These are phyloP conservation scores for Blastomussa wellsi DNA, from an alignment of 92 coral and sea anemone species.

Conservation along the genomic window DNA sequence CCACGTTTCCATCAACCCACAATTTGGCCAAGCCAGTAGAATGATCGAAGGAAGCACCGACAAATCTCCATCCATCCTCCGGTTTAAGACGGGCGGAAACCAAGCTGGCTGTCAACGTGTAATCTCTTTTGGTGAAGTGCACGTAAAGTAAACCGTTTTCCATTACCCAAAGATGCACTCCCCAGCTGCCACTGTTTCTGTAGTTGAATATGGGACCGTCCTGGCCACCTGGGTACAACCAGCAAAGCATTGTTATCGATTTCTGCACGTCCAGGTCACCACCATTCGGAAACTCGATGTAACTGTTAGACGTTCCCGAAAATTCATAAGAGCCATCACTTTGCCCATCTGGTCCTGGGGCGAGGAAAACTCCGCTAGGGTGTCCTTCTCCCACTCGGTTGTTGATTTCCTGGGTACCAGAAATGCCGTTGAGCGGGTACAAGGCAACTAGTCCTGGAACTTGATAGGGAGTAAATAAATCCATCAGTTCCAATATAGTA, in stretches of 20 bases:
- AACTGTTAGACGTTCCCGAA: constrained; percentile 36
- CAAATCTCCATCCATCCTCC: constrained; percentile 51
- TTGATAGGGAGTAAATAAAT: background rate
- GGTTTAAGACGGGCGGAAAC: background rate
- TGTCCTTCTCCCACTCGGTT: constrained; percentile 33
- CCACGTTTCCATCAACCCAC: constrained; percentile 62
- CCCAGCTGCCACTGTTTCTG: constrained; percentile 50
- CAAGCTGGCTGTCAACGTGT: constrained; percentile 17
- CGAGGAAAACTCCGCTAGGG: constrained; percentile 16
- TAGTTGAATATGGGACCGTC: constrained; percentile 62
- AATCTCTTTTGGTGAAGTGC: constrained; percentile 50
- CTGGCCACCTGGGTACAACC: constrained; percentile 27
- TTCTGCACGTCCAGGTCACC: constrained; percentile 32
- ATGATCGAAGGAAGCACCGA: constrained; percentile 62
- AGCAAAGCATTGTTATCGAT: constrained; percentile 49
- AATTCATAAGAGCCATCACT: constrained; percentile 50
- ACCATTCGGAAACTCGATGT: constrained; percentile 54
- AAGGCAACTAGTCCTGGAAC: constrained; percentile 44
- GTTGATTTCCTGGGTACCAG: constrained; percentile 35
- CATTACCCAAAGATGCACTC: constrained; percentile 53
- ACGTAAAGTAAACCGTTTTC: constrained; percentile 27
- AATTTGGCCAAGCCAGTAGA: constrained; percentile 48
- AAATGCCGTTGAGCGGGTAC: constrained; percentile 39
- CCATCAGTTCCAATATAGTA: no score
- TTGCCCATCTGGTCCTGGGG: constrained; percentile 42